phyloP scores from a whole-genome alignment of 2,888 invertebrate species.

The Bugulina stolonifera region DNA sequence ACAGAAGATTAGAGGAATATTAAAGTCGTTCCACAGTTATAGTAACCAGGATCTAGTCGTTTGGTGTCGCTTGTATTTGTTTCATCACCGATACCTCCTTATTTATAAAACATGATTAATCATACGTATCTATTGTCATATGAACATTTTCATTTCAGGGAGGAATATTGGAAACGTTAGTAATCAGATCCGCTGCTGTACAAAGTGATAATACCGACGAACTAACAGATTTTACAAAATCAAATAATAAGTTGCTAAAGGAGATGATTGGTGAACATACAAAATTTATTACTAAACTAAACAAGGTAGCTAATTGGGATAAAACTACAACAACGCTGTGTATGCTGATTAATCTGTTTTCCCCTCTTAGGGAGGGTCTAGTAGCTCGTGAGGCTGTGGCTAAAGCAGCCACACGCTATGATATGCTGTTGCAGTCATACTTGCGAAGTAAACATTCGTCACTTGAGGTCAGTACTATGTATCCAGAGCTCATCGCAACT shows the following conservation, averaged over 20 bases:
- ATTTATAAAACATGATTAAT: not conserved
- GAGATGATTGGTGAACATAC: slow-evolving; percentile 52
- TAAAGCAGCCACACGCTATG: slow-evolving; percentile 60
- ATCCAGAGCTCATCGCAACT: slow-evolving; percentile 53
- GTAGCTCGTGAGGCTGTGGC: slow-evolving; percentile 38
- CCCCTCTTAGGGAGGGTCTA: slow-evolving; percentile 51
- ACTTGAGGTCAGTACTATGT: slow-evolving; percentile 68
- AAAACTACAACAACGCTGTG: slow-evolving; percentile 51
- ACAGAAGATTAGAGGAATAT: no score
- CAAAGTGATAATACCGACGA: not conserved
- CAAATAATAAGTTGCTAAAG: slow-evolving; percentile 28
- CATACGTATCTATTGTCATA: no score
- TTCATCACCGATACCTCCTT: no score
- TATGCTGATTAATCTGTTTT: slow-evolving; percentile 53
- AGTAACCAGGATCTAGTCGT: no score
- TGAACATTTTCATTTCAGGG: slow-evolving; percentile 31
- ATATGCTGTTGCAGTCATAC: slow-evolving; percentile 76
- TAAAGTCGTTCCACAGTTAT: no score
- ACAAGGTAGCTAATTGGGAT: slow-evolving; percentile 51
- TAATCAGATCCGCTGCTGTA: slow-evolving; percentile 49
- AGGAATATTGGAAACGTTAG: slow-evolving; percentile 54
- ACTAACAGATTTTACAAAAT: not conserved
- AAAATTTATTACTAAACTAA: slow-evolving; percentile 51
- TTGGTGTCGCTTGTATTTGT: no score
- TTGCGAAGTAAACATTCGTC: slow-evolving; percentile 65